Base-by-base conservation (phyloP, 2,797 vertebrate genomes). In the Pterois miles region DNA sequence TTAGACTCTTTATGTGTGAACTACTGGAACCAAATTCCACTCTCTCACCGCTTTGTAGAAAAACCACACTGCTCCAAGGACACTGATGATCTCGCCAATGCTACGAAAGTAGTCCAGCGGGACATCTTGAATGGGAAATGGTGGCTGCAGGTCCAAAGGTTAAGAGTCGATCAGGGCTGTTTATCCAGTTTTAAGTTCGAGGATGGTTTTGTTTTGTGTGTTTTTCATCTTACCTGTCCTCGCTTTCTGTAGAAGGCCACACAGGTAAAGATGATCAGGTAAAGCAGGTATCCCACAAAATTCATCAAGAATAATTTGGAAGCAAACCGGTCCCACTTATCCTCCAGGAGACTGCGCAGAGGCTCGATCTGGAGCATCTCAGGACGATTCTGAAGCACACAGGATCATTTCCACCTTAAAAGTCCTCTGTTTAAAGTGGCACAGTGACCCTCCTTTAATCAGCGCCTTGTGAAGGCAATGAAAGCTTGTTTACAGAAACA, bases 331-430 rank as follows among this genome's bases (percentile, higher is more conserved):
- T 97, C 91, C 98, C 97, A 99, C 80, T 99, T 98, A 68, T 98
- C 96, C 80, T 97, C 90, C 46, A 99, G 93, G 11, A 98, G 93
- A 71, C 95, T 95, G 84, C 93, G 95, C 1, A 99, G 94, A 0
- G 96, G 97, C 34, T 99, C 96, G 29, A 98, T 92, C 86, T 97
- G 84, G 6, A 99, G 95, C 97, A 99, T 98, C 88, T 97, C 96
- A 0, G 97, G 96, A n/a, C 96, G 96, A 85, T 98, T 97, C 98
- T 98, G 87, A 74, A 43, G 52, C 0, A 43, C 59, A 81, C 27
- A 66, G 33, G 23, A 65, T 40, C 6, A 64, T 8, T 54, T 65
- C 5, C 1, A 69, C 0, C 58, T 48, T 18, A 11, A 70, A 46
- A 59, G n/a, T 10, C 22, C 9, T 27, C 4, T 5, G 3, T n/a